Evolutionary conservation across 2,797 vertebrate species (phyloP), one percentile per base, ranked within the genome.

Genomic region (Eospalax fontanierii): DNA sequence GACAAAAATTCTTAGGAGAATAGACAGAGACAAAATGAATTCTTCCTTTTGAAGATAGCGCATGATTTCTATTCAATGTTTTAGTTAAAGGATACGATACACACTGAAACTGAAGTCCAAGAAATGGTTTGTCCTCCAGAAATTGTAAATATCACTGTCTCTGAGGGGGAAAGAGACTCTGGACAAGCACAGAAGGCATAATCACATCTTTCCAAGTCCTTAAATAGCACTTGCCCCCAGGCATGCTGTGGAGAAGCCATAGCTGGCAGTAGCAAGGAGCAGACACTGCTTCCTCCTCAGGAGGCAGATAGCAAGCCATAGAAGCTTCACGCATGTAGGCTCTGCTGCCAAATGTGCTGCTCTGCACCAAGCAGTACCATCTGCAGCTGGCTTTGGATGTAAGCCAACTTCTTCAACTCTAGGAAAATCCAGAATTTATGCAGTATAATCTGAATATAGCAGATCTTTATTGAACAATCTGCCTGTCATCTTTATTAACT

Each of bases 141-240:
- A 93, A 93, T 79, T 87, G 88, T 97, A 97, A 98, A 97, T 93
- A 91, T 89, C 95, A 94, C 76, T 43, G 18, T 92, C 81, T 96
- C 87, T 81, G 90, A 87, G 93, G 93, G 93, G 81, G 93, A 96
- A 95, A 95, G n/a, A 0, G 7, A 96, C 80, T 81, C 57, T 33
- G 84, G 88, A 95, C 73, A 94, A 89, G 92, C 95, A 87, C 21
- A 86, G 59, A 93, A 97, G 78, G 74, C 92, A 96, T 79, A 97
- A 96, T 74, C 75, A 90, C 15, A 0, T 88, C 80, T 93, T 97
- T 98, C 95, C 89, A 96, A 97, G 96, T 19, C 95, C 92, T 97
- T 96, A 92, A 97, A 91, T 2, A 97, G 95, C 96, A 97, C 35
- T 70, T 38, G 92, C 97, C 97, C 93, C 89, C 92, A 90, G 97